Percentiles rank a stretch among this genome's conserved stretches.
These are phyloP conservation scores for Cotesia glomerata DNA, from an alignment of 1,140 invertebrate genomes.

Conservation along the genomic window DNA sequence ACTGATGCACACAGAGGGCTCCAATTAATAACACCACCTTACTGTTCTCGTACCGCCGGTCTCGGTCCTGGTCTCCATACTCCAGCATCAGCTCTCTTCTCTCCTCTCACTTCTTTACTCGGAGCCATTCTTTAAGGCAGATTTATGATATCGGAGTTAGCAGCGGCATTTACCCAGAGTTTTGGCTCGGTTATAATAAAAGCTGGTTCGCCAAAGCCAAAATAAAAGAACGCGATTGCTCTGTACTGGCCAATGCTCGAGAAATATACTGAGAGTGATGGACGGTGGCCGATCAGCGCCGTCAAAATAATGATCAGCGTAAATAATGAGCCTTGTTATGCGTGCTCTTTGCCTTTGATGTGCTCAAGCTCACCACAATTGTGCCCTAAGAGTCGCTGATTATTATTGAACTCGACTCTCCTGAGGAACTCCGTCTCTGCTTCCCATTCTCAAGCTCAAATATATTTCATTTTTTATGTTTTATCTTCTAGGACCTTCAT, in stretches of 20 bases:
- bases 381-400: neutral
- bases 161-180: slow-evolving; percentile 39
- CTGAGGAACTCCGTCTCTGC: neutral
- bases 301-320: slow-evolving; percentile 60
- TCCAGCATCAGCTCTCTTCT: neutral
- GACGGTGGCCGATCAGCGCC: slow-evolving; percentile 59
- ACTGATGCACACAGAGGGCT: slow-evolving; percentile 5
- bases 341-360: slow-evolving; percentile 13
- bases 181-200: slow-evolving; percentile 39
- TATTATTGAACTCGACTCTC: neutral
- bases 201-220: slow-evolving; percentile 23
- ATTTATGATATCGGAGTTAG: slow-evolving; percentile 48
- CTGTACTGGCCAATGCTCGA: too few relatives aligned
- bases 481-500: too few relatives aligned
- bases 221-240: neutral
- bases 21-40: slow-evolving; percentile 30
- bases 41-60: neutral
- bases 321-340: slow-evolving; percentile 59
- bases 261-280: slow-evolving; percentile 42
- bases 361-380: neutral
- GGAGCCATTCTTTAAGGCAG: slow-evolving; percentile 39
- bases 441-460: neutral
- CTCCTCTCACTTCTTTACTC: neutral
- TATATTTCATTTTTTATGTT: too few relatives aligned
- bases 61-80: neutral